These are phyloP conservation scores for Panzeria rudis DNA, from an alignment of 2,888 invertebrate species.

Conservation along the genomic window DNA sequence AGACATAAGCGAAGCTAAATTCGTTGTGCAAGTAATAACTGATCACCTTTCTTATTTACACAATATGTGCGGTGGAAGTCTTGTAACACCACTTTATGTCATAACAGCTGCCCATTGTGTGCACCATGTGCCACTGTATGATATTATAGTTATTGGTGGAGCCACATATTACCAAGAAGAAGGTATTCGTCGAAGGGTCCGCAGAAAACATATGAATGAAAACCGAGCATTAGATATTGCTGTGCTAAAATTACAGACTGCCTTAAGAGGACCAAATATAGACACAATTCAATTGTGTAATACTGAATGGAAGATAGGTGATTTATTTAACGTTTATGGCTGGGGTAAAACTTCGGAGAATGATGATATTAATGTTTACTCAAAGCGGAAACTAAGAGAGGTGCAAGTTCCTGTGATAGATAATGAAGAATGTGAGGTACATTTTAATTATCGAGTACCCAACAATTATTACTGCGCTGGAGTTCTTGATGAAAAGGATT, in stretches of 20 bases:
- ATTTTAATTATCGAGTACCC: not conserved
- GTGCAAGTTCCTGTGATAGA: slow-evolving; percentile 8
- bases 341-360: not conserved
- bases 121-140: not conserved
- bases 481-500: not conserved
- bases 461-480: slow-evolving; percentile 5
- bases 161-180: not conserved
- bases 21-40: slow-evolving; percentile 9
- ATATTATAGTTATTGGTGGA: slow-evolving; percentile 14
- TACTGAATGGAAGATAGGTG: not conserved
- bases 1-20: slow-evolving; percentile 14
- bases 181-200: not conserved
- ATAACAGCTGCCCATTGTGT: slow-evolving; percentile 33
- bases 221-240: not conserved
- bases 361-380: not conserved
- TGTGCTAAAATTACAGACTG: not conserved
- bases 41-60: too few relatives aligned
- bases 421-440: not conserved
- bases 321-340: slow-evolving; percentile 10
- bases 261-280: slow-evolving; percentile 1
- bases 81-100: slow-evolving; percentile 2
- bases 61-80: slow-evolving; percentile 1
- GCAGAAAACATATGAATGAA: not conserved
- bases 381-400: not conserved
- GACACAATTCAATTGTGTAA: slow-evolving; percentile 11